Conservation (phyloP, 2,888 invertebrate species). For the Caenorhabditis sp. region DNA sequence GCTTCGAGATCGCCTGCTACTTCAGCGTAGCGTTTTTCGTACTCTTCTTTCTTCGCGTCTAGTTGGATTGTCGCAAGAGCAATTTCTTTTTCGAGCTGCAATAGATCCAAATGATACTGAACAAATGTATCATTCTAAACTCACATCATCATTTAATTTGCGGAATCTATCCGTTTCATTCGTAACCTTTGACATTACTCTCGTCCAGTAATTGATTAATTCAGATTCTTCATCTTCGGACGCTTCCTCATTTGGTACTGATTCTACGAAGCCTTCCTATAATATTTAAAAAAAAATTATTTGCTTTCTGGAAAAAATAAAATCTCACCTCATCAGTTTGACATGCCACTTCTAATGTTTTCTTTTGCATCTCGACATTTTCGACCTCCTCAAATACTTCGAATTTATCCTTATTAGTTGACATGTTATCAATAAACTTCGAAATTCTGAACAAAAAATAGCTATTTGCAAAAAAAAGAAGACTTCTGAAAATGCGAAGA, state of each 20-base stretch:
- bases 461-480: not conserved
- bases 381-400: conserved; percentile 19
- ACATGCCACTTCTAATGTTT: conserved; percentile 12
- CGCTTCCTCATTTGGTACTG: conserved; percentile 8
- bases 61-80: not conserved
- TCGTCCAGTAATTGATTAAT: conserved; percentile 14
- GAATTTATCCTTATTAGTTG: conserved; percentile 12
- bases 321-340: conserved; percentile 27
- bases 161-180: conserved; percentile 13
- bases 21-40: conserved; percentile 11
- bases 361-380: not conserved
- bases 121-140: not conserved
- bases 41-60: conserved; percentile 7
- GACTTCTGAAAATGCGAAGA: not conserved
- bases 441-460: too few species aligned
- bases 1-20: conserved; percentile 14
- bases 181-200: conserved; percentile 10
- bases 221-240: not conserved
- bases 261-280: conserved; percentile 9
- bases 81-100: not conserved
- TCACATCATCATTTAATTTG: conserved; percentile 22
- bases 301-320: not conserved
- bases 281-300: not conserved
- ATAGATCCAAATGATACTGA: conserved; percentile 4
- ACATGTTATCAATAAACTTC: not conserved